These are phyloP conservation scores for Champsocephalus gunnari DNA, from an alignment of 2,797 vertebrate species.

Conservation along the genomic window DNA sequence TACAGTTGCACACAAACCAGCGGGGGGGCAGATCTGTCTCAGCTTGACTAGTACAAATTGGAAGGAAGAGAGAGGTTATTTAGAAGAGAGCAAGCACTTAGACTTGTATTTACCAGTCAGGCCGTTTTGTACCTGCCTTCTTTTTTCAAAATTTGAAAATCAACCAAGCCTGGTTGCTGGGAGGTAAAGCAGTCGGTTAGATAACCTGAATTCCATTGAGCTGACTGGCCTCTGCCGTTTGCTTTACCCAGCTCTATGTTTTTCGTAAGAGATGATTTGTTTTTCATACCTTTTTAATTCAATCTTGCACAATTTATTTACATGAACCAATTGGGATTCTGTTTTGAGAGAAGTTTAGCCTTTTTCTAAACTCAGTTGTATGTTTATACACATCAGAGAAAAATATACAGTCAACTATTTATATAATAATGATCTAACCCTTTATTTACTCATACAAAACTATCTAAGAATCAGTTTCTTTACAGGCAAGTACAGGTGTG, in stretches of 20 bases:
- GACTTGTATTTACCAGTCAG: not conserved
- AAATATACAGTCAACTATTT: too few species aligned
- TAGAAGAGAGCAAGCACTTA: not conserved
- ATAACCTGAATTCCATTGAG: constrained; percentile 70
- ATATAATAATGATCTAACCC: too few species aligned
- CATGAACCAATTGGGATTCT: too few species aligned
- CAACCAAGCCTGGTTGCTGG: not conserved
- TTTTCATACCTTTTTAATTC: not conserved
- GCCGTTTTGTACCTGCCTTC: not conserved
- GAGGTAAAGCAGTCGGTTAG: constrained; percentile 28
- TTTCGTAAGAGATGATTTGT: constrained; percentile 30
- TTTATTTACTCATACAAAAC: too few species aligned
- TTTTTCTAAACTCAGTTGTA: too few species aligned
- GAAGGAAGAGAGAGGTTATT: not conserved
- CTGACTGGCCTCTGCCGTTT: constrained; percentile 49
- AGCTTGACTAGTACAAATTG: not conserved
- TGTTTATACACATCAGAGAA: too few species aligned
- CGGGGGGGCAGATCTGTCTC: constrained; percentile 4
- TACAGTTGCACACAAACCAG: constrained; percentile 12
- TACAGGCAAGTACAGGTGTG: too few species aligned
- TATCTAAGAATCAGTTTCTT: too few species aligned
- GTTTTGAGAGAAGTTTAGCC: too few species aligned
- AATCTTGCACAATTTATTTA: not conserved
- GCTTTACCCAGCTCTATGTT: constrained; percentile 42
- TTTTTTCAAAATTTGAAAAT: constrained; percentile 28